Conservation (phyloP, 2,113 vertebrate genomes). For the Manacus vitellinus region DNA sequence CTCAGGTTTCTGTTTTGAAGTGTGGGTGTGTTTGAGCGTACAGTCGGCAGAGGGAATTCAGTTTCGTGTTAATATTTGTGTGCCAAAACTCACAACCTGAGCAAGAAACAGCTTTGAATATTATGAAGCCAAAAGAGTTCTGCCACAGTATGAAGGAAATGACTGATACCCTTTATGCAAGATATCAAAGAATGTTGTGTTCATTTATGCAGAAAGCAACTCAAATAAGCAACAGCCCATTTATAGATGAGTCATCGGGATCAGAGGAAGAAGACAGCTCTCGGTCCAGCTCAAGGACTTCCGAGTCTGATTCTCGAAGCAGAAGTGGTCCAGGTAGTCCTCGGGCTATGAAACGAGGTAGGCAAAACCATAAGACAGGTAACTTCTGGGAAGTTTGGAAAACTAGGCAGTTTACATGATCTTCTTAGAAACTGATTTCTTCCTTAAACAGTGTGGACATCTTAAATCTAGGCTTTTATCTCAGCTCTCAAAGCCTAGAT, state of each 20-base stretch:
- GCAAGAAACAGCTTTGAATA: background rate
- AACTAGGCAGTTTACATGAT: background rate
- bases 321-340: slow-evolving; percentile 85
- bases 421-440: background rate
- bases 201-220: slow-evolving; percentile 87
- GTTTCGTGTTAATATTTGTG: background rate
- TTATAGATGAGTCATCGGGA: slow-evolving; percentile 88
- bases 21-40: background rate
- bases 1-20: slow-evolving; percentile 15
- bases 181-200: background rate
- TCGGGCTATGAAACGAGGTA: slow-evolving; percentile 91
- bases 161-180: background rate
- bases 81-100: slow-evolving; percentile 31
- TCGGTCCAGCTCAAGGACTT: slow-evolving; percentile 82
- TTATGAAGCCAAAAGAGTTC: background rate
- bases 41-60: background rate
- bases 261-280: slow-evolving; percentile 92
- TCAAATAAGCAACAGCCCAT: slow-evolving; percentile 88
- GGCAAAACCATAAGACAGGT: background rate
- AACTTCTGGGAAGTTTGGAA: background rate
- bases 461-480: background rate
- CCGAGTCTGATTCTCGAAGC: slow-evolving; percentile 81
- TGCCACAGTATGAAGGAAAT: background rate
- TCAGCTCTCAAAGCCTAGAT: background rate
- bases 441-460: background rate